Percentiles rank a stretch among this genome's conserved stretches.
These are phyloP conservation scores for Drosophila burlai DNA, from an alignment of 1,140 invertebrate species.

Conservation along the genomic window DNA sequence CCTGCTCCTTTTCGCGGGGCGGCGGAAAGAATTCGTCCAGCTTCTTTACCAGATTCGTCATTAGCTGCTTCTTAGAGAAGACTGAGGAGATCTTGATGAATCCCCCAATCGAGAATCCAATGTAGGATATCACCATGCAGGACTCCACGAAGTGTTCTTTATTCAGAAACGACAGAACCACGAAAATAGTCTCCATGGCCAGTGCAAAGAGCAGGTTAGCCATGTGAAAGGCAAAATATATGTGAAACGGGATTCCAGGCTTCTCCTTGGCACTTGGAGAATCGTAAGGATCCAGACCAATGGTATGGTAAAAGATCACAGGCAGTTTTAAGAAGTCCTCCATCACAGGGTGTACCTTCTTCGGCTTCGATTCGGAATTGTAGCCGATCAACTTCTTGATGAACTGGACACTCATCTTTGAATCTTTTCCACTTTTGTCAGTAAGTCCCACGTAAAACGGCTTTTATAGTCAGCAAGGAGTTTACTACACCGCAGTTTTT, in stretches of 20 bases:
- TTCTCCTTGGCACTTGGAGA: background rate
- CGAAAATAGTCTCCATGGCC: conserved; percentile 21
- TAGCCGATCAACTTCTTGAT: background rate
- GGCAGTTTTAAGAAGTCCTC: conserved; percentile 56
- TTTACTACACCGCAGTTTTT: background rate
- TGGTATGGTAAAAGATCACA: conserved; percentile 35
- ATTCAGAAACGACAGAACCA: conserved; percentile 20
- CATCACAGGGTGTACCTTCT: background rate
- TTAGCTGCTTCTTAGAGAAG: conserved; percentile 20
- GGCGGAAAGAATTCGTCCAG: conserved; percentile 56
- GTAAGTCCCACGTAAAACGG: background rate
- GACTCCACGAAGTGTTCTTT: conserved; percentile 54
- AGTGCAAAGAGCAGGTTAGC: conserved; percentile 43
- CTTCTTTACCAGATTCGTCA: conserved; percentile 38
- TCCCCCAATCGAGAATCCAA: conserved; percentile 60
- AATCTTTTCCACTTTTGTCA: background rate
- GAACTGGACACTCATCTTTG: conserved; percentile 2
- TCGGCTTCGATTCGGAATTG: background rate
- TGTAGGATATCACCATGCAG: conserved; percentile 61
- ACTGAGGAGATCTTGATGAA: conserved; percentile 61
- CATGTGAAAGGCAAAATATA: conserved; percentile 28
- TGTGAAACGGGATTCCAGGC: background rate
- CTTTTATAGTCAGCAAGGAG: conserved; percentile 22
- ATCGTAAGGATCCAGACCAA: conserved; percentile 53
- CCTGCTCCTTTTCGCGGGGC: background rate